Base-by-base conservation (phyloP, 92 coral and sea anemone species). In the Porites cylindrica region DNA sequence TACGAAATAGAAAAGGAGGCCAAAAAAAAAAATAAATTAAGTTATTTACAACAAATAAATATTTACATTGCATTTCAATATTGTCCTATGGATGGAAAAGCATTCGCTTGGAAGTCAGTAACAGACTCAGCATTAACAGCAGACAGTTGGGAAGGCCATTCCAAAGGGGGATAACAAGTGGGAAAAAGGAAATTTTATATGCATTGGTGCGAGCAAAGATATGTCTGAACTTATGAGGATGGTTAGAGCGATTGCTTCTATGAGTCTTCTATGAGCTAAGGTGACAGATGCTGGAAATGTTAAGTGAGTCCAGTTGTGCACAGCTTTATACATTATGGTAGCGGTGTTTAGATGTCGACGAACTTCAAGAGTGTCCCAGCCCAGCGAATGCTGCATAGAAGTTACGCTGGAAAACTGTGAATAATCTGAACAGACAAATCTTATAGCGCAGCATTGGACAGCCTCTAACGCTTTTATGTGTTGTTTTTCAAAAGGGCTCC, bases 401-500 rank as follows among this genome's bases (percentile, higher is more conserved):
- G 77, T 72, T 19, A 87, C 51, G n/a, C 77, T 51, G 50, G 84
- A 86, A 69, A 64, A 58, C 23, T 52, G 18, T 8, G 90, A 50
- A 63, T 87, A 73, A 21, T 21, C 23, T 21, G 23, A 21, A 21
- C 23, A 21, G 23, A 21, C 23, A 21, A 21, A 21, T 21, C 23
- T 21, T 21, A 21, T 21, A 21, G 23, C 23, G 23, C 23, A 21
- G 23, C 23, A 21, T 21, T 21, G 23, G 23, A 21, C 23, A 21
- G 23, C 23, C 11, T 66, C 71, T 32, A 1, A 11, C 1, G 17
- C 32, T 43, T 70, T 64, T 80, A 79, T 80, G 7, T 61, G 85
- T 50, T 87, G 90, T 54, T 61, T 87, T 74, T 87, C 85, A 81
- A 56, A 70, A 6, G 86, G 86, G 47, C 54, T 47, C 56, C 76